Percentiles rank a stretch among this genome's conserved stretches.
These are phyloP conservation scores for Saimiri boliviensis DNA, from an alignment of 2,113 vertebrate species.

Conservation along the genomic window DNA sequence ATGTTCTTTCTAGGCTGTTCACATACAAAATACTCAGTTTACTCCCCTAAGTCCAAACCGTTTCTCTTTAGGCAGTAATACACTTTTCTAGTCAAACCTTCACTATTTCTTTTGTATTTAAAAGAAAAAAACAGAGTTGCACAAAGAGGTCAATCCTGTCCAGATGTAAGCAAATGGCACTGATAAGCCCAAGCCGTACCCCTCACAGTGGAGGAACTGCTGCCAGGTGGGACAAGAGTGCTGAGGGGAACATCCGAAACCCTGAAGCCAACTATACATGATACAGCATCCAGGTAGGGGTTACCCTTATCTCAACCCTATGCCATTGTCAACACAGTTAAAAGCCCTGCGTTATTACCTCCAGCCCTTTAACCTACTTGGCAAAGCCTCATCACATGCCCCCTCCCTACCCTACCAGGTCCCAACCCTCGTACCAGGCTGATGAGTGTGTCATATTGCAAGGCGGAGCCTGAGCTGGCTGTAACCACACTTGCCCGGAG, in stretches of 20 bases:
- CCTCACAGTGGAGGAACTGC: not conserved
- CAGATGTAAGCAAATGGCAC: not conserved
- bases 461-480: constrained; percentile 95
- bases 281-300: rapidly evolving
- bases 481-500: constrained; percentile 95
- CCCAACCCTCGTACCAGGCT: constrained; percentile 89
- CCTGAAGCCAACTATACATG: not conserved
- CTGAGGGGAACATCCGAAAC: not conserved
- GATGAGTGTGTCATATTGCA: constrained; percentile 98
- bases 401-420: not conserved
- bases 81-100: not conserved
- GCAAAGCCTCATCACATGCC: not conserved
- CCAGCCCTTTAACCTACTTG: not conserved
- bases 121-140: not conserved
- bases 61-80: not conserved
- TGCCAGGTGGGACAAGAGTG: rapidly evolving
- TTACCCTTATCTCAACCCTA: not conserved
- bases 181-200: not conserved
- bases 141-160: not conserved
- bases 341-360: not conserved
- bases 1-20: not conserved
- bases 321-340: not conserved
- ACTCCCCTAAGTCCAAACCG: not conserved
- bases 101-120: not conserved
- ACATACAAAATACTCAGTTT: not conserved